These are phyloP conservation scores for Helicolenus hilgendorfi DNA, from an alignment of 2,797 vertebrate species.

Conservation along the genomic window DNA sequence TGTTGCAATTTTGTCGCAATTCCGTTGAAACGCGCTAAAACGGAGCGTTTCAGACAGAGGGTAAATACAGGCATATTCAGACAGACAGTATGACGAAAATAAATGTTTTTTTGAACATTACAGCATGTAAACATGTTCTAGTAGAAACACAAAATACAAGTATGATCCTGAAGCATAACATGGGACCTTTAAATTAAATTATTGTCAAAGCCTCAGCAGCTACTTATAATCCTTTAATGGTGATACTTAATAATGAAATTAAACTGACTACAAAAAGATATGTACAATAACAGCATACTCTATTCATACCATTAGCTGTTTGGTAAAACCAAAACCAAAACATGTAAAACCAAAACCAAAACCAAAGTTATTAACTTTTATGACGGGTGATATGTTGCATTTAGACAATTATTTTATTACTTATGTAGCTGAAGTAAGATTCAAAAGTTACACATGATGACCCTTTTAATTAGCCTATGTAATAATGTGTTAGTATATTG, in stretches of 20 bases:
- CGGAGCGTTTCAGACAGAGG: too few species aligned
- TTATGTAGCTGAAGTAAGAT: not conserved
- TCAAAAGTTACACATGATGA: not conserved
- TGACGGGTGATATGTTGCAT: not conserved
- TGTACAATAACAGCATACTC: conserved; percentile 14
- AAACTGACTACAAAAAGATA: fast-evolving
- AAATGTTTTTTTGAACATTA: too few species aligned
- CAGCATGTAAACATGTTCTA: too few species aligned
- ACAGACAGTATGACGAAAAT: too few species aligned
- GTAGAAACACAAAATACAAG: too few species aligned
- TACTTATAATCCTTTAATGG: not conserved
- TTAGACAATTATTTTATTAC: not conserved
- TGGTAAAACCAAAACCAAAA: not conserved
- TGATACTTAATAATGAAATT: not conserved
- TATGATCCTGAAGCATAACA: too few species aligned
- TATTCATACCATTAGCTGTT: fast-evolving
- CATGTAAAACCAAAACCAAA: not conserved
- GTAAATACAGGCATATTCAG: too few species aligned
- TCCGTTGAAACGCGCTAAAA: too few species aligned
- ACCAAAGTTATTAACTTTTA: not conserved
- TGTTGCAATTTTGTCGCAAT: too few species aligned
- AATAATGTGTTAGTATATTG: not conserved
- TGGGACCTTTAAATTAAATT: not conserved
- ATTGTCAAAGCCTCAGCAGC: not conserved
- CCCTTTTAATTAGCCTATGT: not conserved